Conservation (phyloP, 2,797 vertebrate genomes). For the Sitta carolinensis region DNA sequence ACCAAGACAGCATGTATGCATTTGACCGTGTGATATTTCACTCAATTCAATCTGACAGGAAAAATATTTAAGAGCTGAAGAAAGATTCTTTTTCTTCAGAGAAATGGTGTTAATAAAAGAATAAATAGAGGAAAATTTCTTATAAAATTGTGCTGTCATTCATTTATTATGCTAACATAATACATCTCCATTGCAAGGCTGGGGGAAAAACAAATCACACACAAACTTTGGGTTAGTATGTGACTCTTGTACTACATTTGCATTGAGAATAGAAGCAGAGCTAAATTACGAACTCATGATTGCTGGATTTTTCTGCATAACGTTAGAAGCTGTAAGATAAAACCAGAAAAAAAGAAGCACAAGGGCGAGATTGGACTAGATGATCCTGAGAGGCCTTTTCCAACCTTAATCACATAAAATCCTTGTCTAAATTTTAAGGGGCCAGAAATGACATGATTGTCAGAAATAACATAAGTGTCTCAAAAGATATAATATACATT, state of each 20-base stretch:
- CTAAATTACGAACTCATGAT: background rate
- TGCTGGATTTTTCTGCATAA: background rate
- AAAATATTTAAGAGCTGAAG: background rate
- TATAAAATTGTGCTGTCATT: background rate
- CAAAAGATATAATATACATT: background rate
- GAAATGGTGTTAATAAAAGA: background rate
- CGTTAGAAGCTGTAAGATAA: background rate
- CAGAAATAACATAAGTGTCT: background rate
- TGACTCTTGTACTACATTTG: background rate
- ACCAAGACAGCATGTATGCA: background rate
- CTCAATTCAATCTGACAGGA: background rate
- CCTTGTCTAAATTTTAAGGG: background rate
- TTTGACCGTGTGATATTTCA: background rate
- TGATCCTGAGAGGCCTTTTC: background rate
- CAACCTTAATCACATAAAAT: background rate
- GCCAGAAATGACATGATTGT: accelerated
- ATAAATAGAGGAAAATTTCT: background rate
- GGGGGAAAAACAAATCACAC: background rate
- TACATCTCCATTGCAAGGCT: background rate
- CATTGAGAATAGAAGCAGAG: background rate
- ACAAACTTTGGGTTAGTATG: background rate
- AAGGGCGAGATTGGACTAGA: background rate
- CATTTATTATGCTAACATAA: background rate
- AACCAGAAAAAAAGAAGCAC: background rate
- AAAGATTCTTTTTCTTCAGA: background rate